phyloP scores from a whole-genome alignment of 2,888 invertebrate species.

The Drosophila barbarae region DNA sequence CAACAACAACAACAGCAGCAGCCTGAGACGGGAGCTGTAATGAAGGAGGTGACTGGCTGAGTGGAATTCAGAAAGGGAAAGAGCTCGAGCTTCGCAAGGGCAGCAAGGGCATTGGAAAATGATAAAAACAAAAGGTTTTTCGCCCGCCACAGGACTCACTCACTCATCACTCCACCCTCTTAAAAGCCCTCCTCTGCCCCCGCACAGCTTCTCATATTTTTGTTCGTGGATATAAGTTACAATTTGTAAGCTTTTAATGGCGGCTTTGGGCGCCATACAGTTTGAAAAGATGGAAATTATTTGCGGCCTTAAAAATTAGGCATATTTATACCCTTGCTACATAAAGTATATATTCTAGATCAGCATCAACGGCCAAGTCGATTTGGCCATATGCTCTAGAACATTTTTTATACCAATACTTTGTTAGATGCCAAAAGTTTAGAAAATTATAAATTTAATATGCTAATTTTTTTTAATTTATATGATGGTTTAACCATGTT shows the following conservation, averaged over 20 bases:
- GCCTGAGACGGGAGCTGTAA: constrained; percentile 49
- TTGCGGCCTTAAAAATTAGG: neutral
- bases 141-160: neutral
- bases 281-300: constrained; percentile 3
- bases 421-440: too few relatives aligned
- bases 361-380: too few relatives aligned
- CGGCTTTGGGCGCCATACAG: constrained; percentile 7
- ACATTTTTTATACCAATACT: too few relatives aligned
- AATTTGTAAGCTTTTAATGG: constrained; percentile 70
- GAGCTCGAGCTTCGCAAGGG: constrained; percentile 20
- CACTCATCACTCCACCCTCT: constrained; percentile 12
- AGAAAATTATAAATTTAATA: too few relatives aligned
- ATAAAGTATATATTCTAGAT: too few relatives aligned
- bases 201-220: constrained; percentile 49
- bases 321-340: neutral
- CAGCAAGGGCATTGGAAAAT: constrained; percentile 63
- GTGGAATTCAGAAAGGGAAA: constrained; percentile 23
- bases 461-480: too few relatives aligned
- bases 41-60: constrained; percentile 62
- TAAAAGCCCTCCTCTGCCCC: neutral
- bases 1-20: constrained; percentile 36
- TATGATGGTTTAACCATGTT: too few relatives aligned
- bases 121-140: constrained; percentile 71
- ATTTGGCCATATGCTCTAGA: too few relatives aligned
- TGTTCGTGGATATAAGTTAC: constrained; percentile 61